Conservation (phyloP, 2,797 vertebrate genomes). For the Coregonus sp. region DNA sequence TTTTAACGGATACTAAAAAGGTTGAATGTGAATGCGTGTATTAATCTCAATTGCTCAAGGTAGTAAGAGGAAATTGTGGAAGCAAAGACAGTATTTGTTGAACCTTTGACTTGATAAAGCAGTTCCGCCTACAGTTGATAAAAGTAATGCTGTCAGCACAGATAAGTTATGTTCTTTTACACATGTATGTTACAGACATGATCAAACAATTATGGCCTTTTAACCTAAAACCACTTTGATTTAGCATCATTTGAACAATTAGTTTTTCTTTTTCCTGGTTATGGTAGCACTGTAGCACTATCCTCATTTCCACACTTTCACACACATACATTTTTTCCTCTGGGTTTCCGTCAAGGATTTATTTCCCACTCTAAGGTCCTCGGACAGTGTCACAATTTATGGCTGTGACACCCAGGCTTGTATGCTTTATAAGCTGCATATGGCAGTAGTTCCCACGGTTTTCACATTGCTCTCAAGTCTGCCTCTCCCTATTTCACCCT, state of each 20-base stretch:
- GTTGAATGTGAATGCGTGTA: constrained; percentile 24
- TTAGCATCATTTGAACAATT: neutral
- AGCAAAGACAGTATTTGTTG: neutral
- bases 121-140: neutral
- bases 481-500: constrained; percentile 21
- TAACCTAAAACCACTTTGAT: too few relatives aligned
- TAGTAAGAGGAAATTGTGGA: constrained; percentile 26
- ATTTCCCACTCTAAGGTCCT: constrained; percentile 52
- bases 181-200: too few relatives aligned
- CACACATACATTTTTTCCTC: constrained; percentile 25
- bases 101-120: neutral
- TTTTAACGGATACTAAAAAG: constrained; percentile 16
- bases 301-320: constrained; percentile 19
- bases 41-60: constrained; percentile 12
- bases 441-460: constrained; percentile 48
- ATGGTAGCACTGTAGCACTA: constrained; percentile 5
- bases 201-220: too few relatives aligned
- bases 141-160: neutral
- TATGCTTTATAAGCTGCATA: constrained; percentile 53
- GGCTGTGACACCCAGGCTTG: constrained; percentile 46
- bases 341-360: constrained; percentile 51
- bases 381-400: constrained; percentile 53
- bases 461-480: constrained; percentile 34
- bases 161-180: neutral
- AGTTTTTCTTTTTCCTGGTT: neutral